Conservation (phyloP, 2,797 vertebrate genomes). For the Helarctos malayanus region DNA sequence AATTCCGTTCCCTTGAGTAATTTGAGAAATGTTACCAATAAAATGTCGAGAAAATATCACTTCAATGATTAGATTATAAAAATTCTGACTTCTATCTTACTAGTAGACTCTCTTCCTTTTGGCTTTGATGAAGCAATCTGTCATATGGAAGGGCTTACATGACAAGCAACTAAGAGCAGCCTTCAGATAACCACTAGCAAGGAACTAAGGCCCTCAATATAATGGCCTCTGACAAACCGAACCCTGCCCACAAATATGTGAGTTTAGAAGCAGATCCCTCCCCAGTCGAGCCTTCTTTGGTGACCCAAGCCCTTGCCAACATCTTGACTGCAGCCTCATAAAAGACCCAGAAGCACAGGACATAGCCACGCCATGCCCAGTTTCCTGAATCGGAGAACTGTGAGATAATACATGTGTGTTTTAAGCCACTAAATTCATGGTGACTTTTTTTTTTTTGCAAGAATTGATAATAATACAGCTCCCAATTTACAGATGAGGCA, state of each 20-base stretch:
- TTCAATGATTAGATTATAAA: constrained; percentile 35
- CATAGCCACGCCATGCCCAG: neutral
- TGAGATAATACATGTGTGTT: neutral
- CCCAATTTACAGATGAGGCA: constrained; percentile 52
- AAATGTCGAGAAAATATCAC: constrained; percentile 28
- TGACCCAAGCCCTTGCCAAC: neutral
- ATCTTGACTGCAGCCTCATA: neutral
- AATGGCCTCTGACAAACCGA: constrained; percentile 16
- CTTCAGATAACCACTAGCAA: neutral
- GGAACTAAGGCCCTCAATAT: neutral
- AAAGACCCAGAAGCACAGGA: constrained; percentile 19
- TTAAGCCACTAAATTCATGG: neutral
- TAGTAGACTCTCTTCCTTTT: constrained; percentile 27
- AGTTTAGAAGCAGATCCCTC: constrained; percentile 20
- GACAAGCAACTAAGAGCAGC: constrained; percentile 3
- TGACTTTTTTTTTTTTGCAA: neutral
- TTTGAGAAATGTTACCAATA: constrained; percentile 23
- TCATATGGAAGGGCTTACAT: neutral
- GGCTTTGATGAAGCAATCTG: constrained; percentile 21
- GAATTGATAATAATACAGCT: constrained; percentile 50
- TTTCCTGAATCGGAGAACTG: constrained; percentile 19
- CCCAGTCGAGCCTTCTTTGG: neutral
- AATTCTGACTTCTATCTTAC: constrained; percentile 2
- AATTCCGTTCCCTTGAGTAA: neutral
- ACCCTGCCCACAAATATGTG: neutral